A percentile compares a stretch with the other conserved stretches of the same genome.
Evolutionary conservation across 2,797 vertebrate genomes (phyloP).

Genomic region (Jordanella pulchra): DNA sequence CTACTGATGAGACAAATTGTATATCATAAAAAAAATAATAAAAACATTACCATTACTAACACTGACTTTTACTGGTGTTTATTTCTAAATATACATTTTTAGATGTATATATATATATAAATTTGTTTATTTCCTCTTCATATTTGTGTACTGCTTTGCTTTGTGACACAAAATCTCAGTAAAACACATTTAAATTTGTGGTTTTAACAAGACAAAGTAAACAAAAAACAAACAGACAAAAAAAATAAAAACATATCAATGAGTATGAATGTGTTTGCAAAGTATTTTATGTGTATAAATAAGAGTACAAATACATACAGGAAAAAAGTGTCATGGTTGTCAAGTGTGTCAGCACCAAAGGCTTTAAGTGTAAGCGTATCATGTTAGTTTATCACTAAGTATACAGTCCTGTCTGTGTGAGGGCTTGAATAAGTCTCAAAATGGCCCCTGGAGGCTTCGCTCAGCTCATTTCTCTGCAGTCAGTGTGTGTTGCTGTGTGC

Average conservation of each 20-base stretch:
- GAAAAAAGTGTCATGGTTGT: constrained; percentile 27
- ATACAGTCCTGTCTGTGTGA: constrained; percentile 45
- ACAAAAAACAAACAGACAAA: neutral
- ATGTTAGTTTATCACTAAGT: constrained; percentile 56
- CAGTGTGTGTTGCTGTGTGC: constrained; percentile 35
- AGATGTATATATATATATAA: neutral
- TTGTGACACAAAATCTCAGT: too few species aligned
- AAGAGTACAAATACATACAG: constrained; percentile 21
- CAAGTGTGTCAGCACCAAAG: constrained; percentile 51
- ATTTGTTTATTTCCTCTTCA: too few species aligned
- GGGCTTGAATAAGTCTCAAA: constrained; percentile 41
- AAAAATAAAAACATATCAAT: neutral
- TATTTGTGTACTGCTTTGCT: too few species aligned
- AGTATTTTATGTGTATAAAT: neutral
- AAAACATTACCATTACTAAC: too few species aligned
- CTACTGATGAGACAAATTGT: too few species aligned
- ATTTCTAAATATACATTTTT: too few species aligned
- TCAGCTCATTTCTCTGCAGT: constrained; percentile 32
- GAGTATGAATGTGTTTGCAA: neutral
- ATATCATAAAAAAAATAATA: too few species aligned
- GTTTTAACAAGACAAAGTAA: neutral
- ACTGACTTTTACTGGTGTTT: too few species aligned
- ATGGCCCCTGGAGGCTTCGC: constrained; percentile 29
- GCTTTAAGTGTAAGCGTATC: constrained; percentile 53
- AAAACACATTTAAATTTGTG: neutral